Base-by-base conservation (phyloP, 2,797 vertebrate species). In the Corythornis leucogaster region DNA sequence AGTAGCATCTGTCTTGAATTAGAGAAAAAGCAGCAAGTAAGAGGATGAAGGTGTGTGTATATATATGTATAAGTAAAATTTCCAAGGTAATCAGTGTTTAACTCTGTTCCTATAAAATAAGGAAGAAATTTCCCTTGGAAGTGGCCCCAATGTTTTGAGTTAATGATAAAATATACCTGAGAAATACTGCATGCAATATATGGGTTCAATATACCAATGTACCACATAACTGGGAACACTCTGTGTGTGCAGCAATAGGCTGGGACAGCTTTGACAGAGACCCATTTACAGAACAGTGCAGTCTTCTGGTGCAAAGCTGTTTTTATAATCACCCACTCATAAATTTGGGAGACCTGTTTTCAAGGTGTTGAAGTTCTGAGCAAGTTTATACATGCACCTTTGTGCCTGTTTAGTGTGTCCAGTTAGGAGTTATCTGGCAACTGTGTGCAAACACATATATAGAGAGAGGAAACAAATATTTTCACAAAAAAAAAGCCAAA, bases 381-480 rank as follows among this genome's bases (percentile, higher is more conserved):
- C 4, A 18, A 26, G 8, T 33, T 78, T 17, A 8, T 35, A 19
- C 8, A 2, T 18, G 30, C 4, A 11, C 11, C 9, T 51, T 35
- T 68, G 20, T 59, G 43, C 14, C 43, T 22, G 11, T 9, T 70
- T 33, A n/a, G 6, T 24, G 15, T 48, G 53, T 21, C 35, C 22
- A 18, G 9, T 48, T 28, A 8, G 22, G n/a, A 24, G 11, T 8
- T 48, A 11, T 7, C 54, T 54, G 54, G 15, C 0, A 0, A 31
- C 35, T 4, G 1, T 2, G 2, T 70, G 50, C 55, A 45, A 53
- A 53, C 22, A 33, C 5, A 4, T 1, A 4, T 9, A 20, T 1
- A 28, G 14, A 63, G 51, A 74, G 19, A 7, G 1, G 15, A 46
- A 87, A 59, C 15, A 74, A 88, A 54, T 51, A 9, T 58, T 74